Base-by-base conservation (phyloP, 2,797 vertebrate species). In the Nannoperca australis region DNA sequence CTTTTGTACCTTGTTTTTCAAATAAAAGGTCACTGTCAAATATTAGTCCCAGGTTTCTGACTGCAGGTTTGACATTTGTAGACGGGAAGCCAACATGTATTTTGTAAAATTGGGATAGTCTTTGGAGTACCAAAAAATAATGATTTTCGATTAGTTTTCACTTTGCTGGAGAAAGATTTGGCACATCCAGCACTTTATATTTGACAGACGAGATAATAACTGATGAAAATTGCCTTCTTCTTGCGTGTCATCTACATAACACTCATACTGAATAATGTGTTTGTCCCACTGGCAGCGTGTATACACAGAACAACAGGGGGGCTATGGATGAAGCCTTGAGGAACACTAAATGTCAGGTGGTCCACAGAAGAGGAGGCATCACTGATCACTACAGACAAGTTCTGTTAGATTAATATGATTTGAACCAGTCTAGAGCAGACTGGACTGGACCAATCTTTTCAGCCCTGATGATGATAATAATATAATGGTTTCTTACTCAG, bases 11-110 rank as follows among this genome's bases (percentile, higher is more conserved):
- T 32, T 56, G 22, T 70, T 56, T 60, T 66, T 54, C 36, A 59
- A 60, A 65, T 20, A 5, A 49, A 65, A 72, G 38, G 55, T 72
- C 61, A 53, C 14, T 51, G 76, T 65, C 55, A 27, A 15, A 60
- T 61, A 45, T 27, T 18, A 14, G 27, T 45, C 15, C 1, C 6
- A 15, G 24, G 14, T 53, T 22, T 54, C 36, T 61, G 47, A 27
- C 47, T 53, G 32, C 53, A 69, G 42, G 42, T 47, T 62, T 61
- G 58, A 69, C 58, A 53, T 75, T 34, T 64, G 12, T 20, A 51
- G 60, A 65, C 11, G 18, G 11, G n/a, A 1, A 54, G 40, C 14
- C 9, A 18, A 54, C 17, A 32, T 30, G 18, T 22, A n/a, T 61
- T 40, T 47, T 18, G 27, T 34, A 11, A 32, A 32, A 45, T 36